Conservation (phyloP, 2,888 invertebrate genomes). For the Agrochola litura region DNA sequence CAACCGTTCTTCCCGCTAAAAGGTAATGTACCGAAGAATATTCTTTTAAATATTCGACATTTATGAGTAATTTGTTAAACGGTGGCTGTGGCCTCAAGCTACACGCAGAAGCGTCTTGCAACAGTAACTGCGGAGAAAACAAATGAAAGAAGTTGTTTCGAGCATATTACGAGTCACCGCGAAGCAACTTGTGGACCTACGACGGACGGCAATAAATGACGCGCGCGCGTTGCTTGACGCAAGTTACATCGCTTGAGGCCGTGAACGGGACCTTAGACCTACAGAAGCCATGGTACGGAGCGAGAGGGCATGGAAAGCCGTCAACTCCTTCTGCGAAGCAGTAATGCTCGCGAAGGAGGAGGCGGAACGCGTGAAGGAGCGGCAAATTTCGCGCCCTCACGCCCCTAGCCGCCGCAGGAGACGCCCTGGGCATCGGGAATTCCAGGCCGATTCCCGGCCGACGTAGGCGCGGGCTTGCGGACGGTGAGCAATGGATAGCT, state of each 20-base stretch:
- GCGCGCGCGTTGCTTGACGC: not conserved
- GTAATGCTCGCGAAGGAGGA: no score
- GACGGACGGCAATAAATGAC: not conserved
- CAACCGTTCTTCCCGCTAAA: constrained; percentile 96
- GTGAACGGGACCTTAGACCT: not conserved
- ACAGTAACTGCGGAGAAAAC: no score
- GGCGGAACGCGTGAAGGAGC: no score
- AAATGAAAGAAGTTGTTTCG: not conserved
- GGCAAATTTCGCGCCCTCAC: no score
- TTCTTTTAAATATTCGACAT: not conserved
- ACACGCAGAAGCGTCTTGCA: not conserved
- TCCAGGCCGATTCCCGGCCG: no score
- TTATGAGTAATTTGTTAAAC: not conserved
- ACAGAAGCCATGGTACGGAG: no score
- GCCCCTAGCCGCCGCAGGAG: no score
- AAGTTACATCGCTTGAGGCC: not conserved
- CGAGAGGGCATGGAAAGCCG: no score
- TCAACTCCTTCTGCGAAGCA: no score
- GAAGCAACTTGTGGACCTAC: not conserved
- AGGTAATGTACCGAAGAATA: constrained; percentile 83
- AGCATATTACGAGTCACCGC: not conserved
- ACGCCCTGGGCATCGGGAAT: no score
- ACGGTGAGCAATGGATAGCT: no score
- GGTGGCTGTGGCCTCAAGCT: not conserved
- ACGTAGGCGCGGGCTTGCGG: no score